Evolutionary conservation across 2,113 vertebrate species (phyloP).

Genomic region (Muntiacus muntjak): DNA sequence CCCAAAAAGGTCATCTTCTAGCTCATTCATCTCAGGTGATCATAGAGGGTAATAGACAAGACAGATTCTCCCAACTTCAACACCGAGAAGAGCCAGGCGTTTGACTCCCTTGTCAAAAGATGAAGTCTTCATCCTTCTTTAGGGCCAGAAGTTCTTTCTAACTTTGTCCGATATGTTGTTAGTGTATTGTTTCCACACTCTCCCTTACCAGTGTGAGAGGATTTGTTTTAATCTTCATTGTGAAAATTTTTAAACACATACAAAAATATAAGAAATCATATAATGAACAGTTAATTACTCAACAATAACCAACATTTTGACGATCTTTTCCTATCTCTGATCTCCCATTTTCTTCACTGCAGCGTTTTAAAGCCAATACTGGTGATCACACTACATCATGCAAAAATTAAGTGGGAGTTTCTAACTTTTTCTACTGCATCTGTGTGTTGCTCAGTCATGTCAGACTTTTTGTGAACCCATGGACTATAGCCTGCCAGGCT

Average conservation of each 20-base stretch:
- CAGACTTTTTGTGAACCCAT: neutral
- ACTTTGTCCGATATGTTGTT: neutral
- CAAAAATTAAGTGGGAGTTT: neutral
- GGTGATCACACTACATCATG: neutral
- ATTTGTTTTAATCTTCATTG: neutral
- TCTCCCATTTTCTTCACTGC: neutral
- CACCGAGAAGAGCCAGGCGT: neutral
- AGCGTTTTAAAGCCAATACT: neutral
- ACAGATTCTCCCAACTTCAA: neutral
- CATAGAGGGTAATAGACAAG: neutral
- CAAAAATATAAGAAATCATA: neutral
- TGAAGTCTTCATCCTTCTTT: neutral
- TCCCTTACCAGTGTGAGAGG: neutral
- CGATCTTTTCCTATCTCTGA: neutral
- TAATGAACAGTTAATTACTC: neutral
- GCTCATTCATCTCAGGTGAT: neutral
- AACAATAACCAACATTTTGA: neutral
- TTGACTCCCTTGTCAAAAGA: neutral
- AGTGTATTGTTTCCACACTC: neutral
- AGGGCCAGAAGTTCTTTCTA: neutral
- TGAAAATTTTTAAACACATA: neutral
- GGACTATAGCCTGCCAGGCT: neutral
- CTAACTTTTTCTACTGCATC: neutral
- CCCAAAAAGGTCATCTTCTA: neutral
- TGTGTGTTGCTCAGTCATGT: neutral